These are phyloP conservation scores for Spondyliosoma cantharus DNA, from an alignment of 2,797 vertebrate species.

Conservation along the genomic window DNA sequence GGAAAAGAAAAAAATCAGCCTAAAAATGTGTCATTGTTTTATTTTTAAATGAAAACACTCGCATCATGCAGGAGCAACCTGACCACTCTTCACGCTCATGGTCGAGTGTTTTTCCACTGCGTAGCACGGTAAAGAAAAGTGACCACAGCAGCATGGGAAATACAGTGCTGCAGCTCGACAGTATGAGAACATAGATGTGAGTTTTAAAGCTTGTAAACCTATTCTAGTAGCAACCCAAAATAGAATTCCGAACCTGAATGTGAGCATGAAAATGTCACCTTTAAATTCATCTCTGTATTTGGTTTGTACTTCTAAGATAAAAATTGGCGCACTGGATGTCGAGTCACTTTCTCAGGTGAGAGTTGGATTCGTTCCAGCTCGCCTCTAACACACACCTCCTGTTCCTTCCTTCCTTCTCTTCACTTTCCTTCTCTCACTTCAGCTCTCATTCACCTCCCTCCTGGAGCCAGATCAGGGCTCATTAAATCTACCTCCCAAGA, in stretches of 20 bases:
- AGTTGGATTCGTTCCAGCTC: slow-evolving; percentile 12
- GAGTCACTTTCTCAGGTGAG: not conserved
- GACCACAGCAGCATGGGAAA: not conserved
- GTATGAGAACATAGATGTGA: no score
- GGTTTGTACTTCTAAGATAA: not conserved
- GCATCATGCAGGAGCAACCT: no score
- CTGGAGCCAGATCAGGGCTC: slow-evolving; percentile 24
- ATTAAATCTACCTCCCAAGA: slow-evolving; percentile 32
- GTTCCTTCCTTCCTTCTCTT: not conserved
- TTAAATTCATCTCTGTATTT: not conserved
- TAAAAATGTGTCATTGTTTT: not conserved
- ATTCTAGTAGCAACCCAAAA: no score
- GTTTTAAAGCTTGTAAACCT: no score
- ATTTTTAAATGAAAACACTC: not conserved
- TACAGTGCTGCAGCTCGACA: no score
- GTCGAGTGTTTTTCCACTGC: no score
- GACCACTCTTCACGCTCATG: no score
- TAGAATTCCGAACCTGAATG: no score
- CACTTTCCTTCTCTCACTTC: not conserved
- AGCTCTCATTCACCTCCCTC: not conserved
- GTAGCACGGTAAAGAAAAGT: not conserved
- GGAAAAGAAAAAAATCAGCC: not conserved
- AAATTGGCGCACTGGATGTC: not conserved
- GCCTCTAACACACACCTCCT: slow-evolving; percentile 3
- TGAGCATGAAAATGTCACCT: not conserved